phyloP scores from a whole-genome alignment of 2,113 vertebrate species.

The Zonotrichia leucophrys region DNA sequence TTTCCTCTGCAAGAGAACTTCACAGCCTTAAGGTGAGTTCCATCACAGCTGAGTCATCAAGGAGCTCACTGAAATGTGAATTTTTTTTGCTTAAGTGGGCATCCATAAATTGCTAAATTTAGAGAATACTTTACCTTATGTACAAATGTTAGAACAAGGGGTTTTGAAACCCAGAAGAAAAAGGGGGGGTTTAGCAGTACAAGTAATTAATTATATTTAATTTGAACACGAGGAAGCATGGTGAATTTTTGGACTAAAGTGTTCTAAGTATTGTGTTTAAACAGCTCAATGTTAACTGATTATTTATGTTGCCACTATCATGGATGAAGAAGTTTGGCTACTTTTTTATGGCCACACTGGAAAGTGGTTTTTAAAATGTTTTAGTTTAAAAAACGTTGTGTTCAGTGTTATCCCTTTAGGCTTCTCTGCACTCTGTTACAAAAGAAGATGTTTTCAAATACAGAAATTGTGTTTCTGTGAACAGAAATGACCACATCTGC shows the following conservation, averaged over 20 bases:
- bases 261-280: neutral
- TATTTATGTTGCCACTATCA: neutral
- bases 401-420: neutral
- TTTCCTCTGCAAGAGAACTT: neutral
- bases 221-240: neutral
- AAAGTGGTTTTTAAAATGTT: neutral
- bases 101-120: neutral
- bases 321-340: neutral
- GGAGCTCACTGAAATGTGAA: neutral
- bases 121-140: neutral
- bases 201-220: neutral
- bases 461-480: neutral
- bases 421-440: neutral
- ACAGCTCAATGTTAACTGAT: neutral
- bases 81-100: neutral
- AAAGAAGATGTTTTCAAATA: neutral
- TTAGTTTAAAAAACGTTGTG: neutral
- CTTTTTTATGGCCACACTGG: neutral
- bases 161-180: neutral
- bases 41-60: neutral
- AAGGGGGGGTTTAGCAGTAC: neutral
- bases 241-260: neutral
- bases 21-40: neutral
- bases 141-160: neutral
- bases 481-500: neutral